These are phyloP conservation scores for Sebastolobus altivelis DNA, from an alignment of 2,797 vertebrate genomes.

Conservation along the genomic window DNA sequence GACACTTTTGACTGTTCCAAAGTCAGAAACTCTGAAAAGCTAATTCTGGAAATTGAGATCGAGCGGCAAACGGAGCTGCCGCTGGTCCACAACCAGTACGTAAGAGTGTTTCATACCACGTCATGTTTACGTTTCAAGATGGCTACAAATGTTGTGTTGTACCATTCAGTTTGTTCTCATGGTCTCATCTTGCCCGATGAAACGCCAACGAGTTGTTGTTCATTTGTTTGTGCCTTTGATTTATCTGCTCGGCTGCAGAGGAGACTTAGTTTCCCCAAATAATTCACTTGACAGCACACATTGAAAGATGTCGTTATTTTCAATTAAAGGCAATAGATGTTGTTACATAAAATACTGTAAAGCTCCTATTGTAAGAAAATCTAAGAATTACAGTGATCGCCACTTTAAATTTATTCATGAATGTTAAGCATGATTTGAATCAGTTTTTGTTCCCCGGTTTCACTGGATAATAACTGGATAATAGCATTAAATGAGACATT, in stretches of 20 bases:
- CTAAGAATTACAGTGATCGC: neutral
- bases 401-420: conserved; percentile 32
- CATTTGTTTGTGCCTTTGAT: conserved; percentile 82
- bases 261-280: conserved; percentile 52
- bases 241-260: conserved; percentile 65
- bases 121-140: conserved; percentile 71
- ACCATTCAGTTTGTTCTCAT: conserved; percentile 40
- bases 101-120: conserved; percentile 60
- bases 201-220: conserved; percentile 40
- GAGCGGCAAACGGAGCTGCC: conserved; percentile 22
- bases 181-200: conserved; percentile 51
- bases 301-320: conserved; percentile 15
- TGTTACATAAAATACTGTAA: conserved; percentile 22
- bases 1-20: conserved; percentile 68
- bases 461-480: neutral
- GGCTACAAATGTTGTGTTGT: conserved; percentile 53
- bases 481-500: neutral
- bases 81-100: conserved; percentile 43
- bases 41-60: conserved; percentile 55
- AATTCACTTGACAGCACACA: conserved; percentile 13
- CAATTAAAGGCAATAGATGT: conserved; percentile 36
- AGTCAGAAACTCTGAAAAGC: conserved; percentile 62
- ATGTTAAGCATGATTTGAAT: conserved; percentile 18
- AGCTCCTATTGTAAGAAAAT: conserved; percentile 22
- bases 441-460: neutral